Conservation (phyloP, 2,888 invertebrate species). For the Lydus trimaculatus region DNA sequence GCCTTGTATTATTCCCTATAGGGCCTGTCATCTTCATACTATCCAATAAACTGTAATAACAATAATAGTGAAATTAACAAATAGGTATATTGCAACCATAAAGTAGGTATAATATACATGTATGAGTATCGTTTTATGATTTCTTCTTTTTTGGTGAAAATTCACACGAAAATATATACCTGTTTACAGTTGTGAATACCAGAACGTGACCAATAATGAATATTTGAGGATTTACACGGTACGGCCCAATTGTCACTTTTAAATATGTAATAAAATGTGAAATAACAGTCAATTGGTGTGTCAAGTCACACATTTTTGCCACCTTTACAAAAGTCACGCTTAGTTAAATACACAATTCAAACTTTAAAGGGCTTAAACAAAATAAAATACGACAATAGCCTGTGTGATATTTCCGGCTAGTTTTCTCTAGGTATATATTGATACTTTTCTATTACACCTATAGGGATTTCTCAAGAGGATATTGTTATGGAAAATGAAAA, state of each 20-base stretch:
- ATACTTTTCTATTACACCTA: too few relatives aligned
- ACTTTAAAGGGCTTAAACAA: background rate
- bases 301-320: constrained; percentile 29
- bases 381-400: background rate
- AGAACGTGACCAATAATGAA: constrained; percentile 58
- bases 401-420: background rate
- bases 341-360: constrained; percentile 19
- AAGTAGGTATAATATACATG: background rate
- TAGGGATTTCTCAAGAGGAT: constrained; percentile 17
- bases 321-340: constrained; percentile 29
- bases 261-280: constrained; percentile 32
- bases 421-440: background rate
- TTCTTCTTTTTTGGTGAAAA: background rate
- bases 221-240: constrained; percentile 50
- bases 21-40: constrained; percentile 80
- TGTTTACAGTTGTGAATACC: constrained; percentile 47
- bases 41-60: constrained; percentile 75
- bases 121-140: too few relatives aligned
- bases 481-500: constrained; percentile 11
- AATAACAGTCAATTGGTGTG: constrained; percentile 29
- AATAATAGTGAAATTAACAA: constrained; percentile 15
- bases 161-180: constrained; percentile 36
- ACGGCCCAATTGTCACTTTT: constrained; percentile 52
- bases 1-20: constrained; percentile 62
- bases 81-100: background rate